Evolutionary conservation across 2,113 vertebrate genomes (phyloP), one percentile per base, ranked within the genome.

Genomic region (Lycocorax pyrrhopterus): DNA sequence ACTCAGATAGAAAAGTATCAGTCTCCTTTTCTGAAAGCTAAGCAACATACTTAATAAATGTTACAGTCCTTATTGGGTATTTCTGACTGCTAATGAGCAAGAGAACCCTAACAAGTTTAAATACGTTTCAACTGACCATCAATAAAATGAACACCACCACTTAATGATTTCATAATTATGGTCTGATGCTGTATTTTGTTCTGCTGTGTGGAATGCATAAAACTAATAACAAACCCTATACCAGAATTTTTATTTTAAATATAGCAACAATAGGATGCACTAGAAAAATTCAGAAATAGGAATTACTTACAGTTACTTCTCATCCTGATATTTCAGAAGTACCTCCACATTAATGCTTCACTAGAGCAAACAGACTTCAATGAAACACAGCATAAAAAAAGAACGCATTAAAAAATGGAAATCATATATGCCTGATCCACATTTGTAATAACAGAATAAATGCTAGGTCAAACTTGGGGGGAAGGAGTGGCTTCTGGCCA

Each of bases 61-160:
- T 20, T 60, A 39, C 27, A 30, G 22, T 41, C 25, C 15, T 43
- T 9, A 52, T 0, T 30, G 10, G 1, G 0, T 37, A 84, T 49
- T 91, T 80, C 53, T 41, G 47, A 73, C 25, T 68, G 22, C 17
- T 73, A 76, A 68, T 14, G 17, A 75, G 52, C 33, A 86, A 55
- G 20, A 62, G 46, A 84, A 71, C 11, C 39, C 49, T 37, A 82
- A 66, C 30, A 84, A 63, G 23, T 91, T 49, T n/a, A 92, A 93
- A 69, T 15, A 71, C 1, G 1, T 75, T 84, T 68, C 33, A 84
- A 41, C 8, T 35, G 30, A 39, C 52, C 35, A 81, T 53, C 51
- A 69, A 59, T 59, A 88, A 75, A 83, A 82, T 15, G 35, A 83
- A 51, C 23, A 74, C 0, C 25, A 71, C 9, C 37, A 41, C 11